phyloP scores from a whole-genome alignment of 2,113 vertebrate species.

The Orthochromis malagaraziensis region DNA sequence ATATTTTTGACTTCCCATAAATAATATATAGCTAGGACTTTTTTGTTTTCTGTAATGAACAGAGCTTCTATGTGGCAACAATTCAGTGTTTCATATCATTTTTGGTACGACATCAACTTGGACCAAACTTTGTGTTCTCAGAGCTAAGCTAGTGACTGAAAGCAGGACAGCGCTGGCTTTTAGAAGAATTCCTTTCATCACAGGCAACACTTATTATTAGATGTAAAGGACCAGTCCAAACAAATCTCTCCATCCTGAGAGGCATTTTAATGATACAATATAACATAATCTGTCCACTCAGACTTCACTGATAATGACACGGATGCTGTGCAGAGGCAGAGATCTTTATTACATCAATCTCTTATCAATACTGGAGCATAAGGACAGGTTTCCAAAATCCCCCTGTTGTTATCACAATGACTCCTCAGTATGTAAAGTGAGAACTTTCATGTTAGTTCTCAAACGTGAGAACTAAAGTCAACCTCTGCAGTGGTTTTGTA shows the following conservation, averaged over 20 bases:
- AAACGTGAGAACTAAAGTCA: not conserved
- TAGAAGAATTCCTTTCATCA: slow-evolving; percentile 17
- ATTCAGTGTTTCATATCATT: not conserved
- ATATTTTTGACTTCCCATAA: not conserved
- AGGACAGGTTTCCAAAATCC: rapidly evolving
- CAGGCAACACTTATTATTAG: not conserved
- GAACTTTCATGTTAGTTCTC: not conserved
- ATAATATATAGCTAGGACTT: rapidly evolving
- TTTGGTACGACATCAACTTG: not conserved
- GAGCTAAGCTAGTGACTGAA: not conserved
- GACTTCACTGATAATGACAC: not conserved
- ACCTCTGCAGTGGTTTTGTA: not conserved
- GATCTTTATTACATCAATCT: not conserved
- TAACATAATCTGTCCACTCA: not conserved
- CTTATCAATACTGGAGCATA: not conserved
- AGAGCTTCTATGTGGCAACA: not conserved
- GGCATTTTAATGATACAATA: not conserved
- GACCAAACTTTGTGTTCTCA: not conserved
- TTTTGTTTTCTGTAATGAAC: not conserved
- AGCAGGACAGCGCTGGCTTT: not conserved
- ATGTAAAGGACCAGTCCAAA: not conserved
- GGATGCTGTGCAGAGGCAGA: not conserved
- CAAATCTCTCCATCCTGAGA: not conserved
- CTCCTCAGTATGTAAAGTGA: not conserved
- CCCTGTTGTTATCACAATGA: not conserved